A percentile compares a stretch with the other conserved stretches of the same genome.
These are phyloP conservation scores for Erythrocercus mccallii DNA, from an alignment of 2,113 vertebrate species.

Conservation along the genomic window DNA sequence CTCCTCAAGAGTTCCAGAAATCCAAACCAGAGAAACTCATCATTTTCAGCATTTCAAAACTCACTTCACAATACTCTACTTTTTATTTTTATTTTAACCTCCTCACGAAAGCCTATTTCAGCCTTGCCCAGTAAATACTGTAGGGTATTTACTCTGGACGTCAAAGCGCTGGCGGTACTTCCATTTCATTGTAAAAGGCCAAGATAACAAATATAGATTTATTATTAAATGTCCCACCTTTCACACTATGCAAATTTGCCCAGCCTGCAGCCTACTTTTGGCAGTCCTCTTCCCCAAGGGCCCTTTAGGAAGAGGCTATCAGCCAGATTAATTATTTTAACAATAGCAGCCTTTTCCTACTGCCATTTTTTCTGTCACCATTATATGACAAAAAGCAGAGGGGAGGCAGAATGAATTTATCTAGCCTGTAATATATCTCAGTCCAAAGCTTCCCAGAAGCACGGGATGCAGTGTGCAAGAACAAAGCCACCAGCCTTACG, in stretches of 20 bases:
- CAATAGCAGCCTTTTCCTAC: conserved; percentile 58
- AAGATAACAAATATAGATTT: conserved; percentile 48
- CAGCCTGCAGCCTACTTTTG: conserved; percentile 54
- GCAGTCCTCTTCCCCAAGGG: conserved; percentile 54
- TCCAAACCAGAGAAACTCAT: neutral
- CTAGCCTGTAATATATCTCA: neutral
- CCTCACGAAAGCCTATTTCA: neutral
- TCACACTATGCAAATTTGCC: conserved; percentile 47
- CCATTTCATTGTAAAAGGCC: neutral
- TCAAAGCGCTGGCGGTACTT: neutral
- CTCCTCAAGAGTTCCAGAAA: neutral
- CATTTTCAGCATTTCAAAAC: neutral
- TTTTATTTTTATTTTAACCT: neutral
- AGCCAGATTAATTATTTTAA: conserved; percentile 67
- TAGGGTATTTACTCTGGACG: neutral
- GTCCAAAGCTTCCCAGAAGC: conserved; percentile 21
- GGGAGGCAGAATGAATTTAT: conserved; percentile 9
- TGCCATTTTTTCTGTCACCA: conserved; percentile 43
- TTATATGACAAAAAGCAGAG: conserved; percentile 34
- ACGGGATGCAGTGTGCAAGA: neutral
- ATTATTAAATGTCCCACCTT: conserved; percentile 51
- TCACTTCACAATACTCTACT: neutral
- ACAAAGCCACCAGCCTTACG: neutral
- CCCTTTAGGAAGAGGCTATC: conserved; percentile 60
- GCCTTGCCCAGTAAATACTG: neutral